Conservation (phyloP, 2,113 vertebrate species). For the Chamaetylas fuelleborni region DNA sequence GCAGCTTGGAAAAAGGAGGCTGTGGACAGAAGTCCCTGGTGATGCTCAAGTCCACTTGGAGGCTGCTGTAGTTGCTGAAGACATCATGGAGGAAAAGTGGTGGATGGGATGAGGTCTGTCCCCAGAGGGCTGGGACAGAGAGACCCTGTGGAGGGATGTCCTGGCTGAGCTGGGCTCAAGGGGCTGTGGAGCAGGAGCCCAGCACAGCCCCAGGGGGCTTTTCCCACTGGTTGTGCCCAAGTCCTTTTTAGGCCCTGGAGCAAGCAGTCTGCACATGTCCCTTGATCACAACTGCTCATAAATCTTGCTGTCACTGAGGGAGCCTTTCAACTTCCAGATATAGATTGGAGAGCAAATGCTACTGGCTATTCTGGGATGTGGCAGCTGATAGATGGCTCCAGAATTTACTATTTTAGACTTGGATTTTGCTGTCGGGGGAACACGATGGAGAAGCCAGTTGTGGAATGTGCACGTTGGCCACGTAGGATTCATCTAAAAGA, state of each 20-base stretch:
- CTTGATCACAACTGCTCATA: background rate
- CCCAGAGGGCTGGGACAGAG: background rate
- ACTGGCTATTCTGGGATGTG: conserved; percentile 22
- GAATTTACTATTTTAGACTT: conserved; percentile 35
- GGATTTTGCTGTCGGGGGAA: background rate
- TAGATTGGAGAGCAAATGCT: conserved; percentile 46
- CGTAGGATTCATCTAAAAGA: background rate
- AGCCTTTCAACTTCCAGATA: conserved; percentile 51
- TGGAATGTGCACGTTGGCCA: background rate
- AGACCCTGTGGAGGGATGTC: background rate
- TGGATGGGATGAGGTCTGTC: background rate
- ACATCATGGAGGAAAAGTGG: background rate
- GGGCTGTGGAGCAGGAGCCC: background rate
- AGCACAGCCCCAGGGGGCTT: background rate
- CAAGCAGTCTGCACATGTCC: background rate
- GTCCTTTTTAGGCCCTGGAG: conserved; percentile 15
- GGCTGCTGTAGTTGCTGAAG: background rate
- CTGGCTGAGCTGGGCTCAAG: background rate
- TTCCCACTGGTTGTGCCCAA: background rate
- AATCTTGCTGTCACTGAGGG: conserved; percentile 2
- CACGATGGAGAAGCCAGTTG: background rate
- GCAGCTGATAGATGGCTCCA: conserved; percentile 19
- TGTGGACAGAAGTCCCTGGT: background rate
- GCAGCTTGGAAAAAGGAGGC: background rate
- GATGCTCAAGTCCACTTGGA: background rate